Percentiles rank a stretch among this genome's conserved stretches.
phyloP scores from a whole-genome alignment of 2,797 vertebrate species.

The Protosalanx chinensis region DNA sequence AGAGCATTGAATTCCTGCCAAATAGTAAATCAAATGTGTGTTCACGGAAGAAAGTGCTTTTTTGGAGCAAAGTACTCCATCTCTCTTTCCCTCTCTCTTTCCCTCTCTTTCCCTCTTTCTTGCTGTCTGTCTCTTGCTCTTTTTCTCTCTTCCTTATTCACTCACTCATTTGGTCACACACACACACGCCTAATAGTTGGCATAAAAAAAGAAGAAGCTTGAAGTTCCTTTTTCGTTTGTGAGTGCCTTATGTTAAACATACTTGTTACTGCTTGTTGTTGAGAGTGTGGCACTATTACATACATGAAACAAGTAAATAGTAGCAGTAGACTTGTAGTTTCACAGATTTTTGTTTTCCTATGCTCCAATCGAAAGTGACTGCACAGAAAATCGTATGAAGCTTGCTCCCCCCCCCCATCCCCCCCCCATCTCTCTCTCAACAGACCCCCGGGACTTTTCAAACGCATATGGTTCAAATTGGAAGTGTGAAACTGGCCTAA shows the following conservation, averaged over 20 bases:
- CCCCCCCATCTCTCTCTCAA: slow-evolving; percentile 9
- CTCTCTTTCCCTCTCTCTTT: slow-evolving; percentile 26
- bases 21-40: slow-evolving; percentile 76
- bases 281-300: no score
- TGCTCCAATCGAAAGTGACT: no score
- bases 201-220: slow-evolving; percentile 72
- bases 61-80: slow-evolving; percentile 71
- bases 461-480: slow-evolving; percentile 68
- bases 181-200: slow-evolving; percentile 61
- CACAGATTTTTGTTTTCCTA: slow-evolving; percentile 26
- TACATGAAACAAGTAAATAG: no score
- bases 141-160: neutral
- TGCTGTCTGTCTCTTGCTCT: neutral
- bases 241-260: no score
- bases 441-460: slow-evolving; percentile 43
- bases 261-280: no score
- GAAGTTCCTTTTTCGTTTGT: slow-evolving; percentile 17
- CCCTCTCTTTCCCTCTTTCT: slow-evolving; percentile 3
- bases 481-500: slow-evolving; percentile 62
- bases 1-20: slow-evolving; percentile 71
- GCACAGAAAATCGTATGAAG: no score
- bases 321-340: slow-evolving; percentile 45
- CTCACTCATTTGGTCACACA: slow-evolving; percentile 6
- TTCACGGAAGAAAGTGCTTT: slow-evolving; percentile 69
- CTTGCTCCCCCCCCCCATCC: neutral